Evolutionary conservation across 2,797 vertebrate species (phyloP).

Genomic region (Manis javanica): DNA sequence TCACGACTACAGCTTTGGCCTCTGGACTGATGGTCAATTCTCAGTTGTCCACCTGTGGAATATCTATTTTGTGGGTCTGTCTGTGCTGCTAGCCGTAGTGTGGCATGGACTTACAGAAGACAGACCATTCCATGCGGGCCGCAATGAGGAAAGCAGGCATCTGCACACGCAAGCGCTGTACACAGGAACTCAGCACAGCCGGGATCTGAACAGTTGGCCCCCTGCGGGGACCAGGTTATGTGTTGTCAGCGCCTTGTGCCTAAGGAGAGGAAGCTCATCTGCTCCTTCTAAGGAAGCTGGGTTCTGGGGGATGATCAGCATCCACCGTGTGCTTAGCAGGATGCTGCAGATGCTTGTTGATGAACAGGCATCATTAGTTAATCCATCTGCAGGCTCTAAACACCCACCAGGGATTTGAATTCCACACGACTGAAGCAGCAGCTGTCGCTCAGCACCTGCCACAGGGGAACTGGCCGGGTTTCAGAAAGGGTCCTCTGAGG

Average conservation of each 20-base stretch:
- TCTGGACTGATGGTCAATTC: not conserved
- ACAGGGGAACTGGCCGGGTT: constrained; percentile 53
- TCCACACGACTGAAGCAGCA: constrained; percentile 67
- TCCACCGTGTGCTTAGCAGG: not conserved
- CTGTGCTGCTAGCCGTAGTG: not conserved
- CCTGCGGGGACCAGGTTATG: not conserved
- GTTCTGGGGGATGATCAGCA: not conserved
- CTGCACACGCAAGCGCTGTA: not conserved
- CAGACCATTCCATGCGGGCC: not conserved
- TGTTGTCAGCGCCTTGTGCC: not conserved
- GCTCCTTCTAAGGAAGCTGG: not conserved
- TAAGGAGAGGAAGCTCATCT: not conserved
- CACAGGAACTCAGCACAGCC: not conserved
- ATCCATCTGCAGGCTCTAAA: constrained; percentile 62
- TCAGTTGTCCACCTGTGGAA: not conserved
- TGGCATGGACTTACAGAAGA: not conserved
- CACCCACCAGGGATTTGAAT: constrained; percentile 61
- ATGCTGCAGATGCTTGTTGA: not conserved
- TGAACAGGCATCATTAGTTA: constrained; percentile 30
- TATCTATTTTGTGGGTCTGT: not conserved
- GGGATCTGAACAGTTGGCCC: not conserved
- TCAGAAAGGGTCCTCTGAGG: constrained; percentile 64
- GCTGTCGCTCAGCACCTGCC: constrained; percentile 69
- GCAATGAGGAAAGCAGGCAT: not conserved
- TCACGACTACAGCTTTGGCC: not conserved